Evolutionary conservation across 2,888 invertebrate genomes (phyloP), one percentile per base, ranked within the genome.

Genomic region (Thereva unica): DNA sequence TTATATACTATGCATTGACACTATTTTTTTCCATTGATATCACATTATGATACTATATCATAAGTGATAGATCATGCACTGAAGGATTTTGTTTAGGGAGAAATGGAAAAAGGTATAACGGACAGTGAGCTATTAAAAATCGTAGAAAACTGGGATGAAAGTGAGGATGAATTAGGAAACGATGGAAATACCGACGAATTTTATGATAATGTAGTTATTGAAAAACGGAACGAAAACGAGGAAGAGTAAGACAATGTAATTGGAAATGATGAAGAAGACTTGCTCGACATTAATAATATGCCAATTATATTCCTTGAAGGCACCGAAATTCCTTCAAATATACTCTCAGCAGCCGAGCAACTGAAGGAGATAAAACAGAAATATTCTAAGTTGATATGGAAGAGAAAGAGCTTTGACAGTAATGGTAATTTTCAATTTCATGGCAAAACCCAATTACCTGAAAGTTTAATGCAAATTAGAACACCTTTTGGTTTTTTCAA

Each of bases 281-380:
- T n/a, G 47, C n/a, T 9, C n/a, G 47, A 47, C 5, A n/a, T 6
- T n/a, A 47, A n/a, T 47, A 23, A 23, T n/a, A 47, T 47, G 47
- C 6, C 6, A 47, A 47, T 9, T 10, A 47, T n/a, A 47, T n/a
- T n/a, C 12, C 5, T 9, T 12, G 6, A n/a, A n/a, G 47, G 3
- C 23, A 23, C 23, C 23, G 23, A 23, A 23, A 23, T 23, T 23
- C 23, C 23, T 23, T 23, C 23, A 23, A 23, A 23, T 23, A 47
- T 5, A 47, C 5, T 3, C n/a, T 47, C 47, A 47, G 12, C n/a
- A 47, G 23, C 23, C 47, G 47, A 47, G n/a, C 9, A 47, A 47
- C n/a, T 6, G n/a, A n/a, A 47, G 47, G 47, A 47, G 12, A 47
- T 6, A 47, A 47, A 47, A 47, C 6, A 47, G n/a, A 47, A 47